Evolutionary conservation across 2,797 vertebrate species (phyloP).

Genomic region (Calcarius lapponicus): DNA sequence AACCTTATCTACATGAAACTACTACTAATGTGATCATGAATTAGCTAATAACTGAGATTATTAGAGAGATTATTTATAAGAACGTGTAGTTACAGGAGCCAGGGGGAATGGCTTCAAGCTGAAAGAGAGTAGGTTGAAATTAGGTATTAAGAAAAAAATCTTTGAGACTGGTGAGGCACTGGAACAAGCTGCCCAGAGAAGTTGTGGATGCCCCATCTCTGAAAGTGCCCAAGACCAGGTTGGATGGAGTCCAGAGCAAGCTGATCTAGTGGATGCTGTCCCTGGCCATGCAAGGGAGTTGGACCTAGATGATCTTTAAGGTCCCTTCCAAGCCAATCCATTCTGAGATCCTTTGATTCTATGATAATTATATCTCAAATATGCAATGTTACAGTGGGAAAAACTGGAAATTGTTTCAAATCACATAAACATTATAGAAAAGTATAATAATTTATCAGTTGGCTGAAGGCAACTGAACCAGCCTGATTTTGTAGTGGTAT

Average conservation of each 20-base stretch:
- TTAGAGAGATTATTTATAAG: not conserved
- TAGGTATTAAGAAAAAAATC: not conserved
- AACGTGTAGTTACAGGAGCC: not conserved
- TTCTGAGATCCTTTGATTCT: not conserved
- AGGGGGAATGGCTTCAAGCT: not conserved
- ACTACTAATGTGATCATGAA: not conserved
- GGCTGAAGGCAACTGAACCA: not conserved
- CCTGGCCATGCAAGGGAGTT: not conserved
- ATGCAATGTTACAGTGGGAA: not conserved
- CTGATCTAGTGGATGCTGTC: not conserved
- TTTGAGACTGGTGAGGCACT: not conserved
- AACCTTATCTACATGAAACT: not conserved
- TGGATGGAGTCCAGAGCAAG: not conserved
- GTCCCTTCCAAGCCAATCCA: not conserved
- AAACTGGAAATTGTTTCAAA: not conserved
- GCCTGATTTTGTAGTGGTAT: not conserved
- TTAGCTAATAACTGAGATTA: not conserved
- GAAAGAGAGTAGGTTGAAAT: not conserved
- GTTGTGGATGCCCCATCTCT: not conserved
- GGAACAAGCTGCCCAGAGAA: not conserved
- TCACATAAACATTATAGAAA: not conserved
- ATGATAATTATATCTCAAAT: not conserved
- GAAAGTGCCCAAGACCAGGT: not conserved
- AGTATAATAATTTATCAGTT: not conserved
- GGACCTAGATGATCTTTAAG: not conserved